Percentiles rank a stretch among this genome's conserved stretches.
These are phyloP conservation scores for Arctocebus calabarensis DNA, from an alignment of 2,797 vertebrate species.

Conservation along the genomic window DNA sequence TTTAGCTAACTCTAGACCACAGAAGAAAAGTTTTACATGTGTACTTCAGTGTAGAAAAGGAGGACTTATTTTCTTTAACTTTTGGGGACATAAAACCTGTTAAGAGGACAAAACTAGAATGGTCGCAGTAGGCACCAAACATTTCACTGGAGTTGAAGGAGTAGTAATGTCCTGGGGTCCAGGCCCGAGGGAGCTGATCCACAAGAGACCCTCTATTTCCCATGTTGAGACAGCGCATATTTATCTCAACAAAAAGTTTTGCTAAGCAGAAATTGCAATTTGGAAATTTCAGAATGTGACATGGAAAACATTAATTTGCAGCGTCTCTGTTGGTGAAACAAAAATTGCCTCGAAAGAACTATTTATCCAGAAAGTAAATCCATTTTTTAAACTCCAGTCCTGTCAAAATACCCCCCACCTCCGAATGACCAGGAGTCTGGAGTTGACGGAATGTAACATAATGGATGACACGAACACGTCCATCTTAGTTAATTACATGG, in stretches of 20 bases:
- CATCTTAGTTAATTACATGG: constrained; percentile 59
- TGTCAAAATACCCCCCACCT: not conserved
- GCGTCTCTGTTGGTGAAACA: not conserved
- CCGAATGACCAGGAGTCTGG: not conserved
- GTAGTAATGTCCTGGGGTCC: not conserved
- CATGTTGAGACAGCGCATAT: not conserved
- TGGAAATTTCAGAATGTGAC: not conserved
- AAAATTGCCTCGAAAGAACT: not conserved
- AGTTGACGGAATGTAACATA: constrained; percentile 1
- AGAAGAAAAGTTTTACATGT: not conserved
- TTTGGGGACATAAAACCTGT: not conserved
- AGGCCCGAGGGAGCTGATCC: not conserved
- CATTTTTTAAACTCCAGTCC: not conserved
- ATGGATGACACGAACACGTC: not conserved
- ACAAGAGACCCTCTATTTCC: not conserved
- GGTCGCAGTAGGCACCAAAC: not conserved
- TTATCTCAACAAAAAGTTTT: constrained; percentile 3
- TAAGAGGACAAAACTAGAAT: not conserved
- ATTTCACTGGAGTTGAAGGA: not conserved
- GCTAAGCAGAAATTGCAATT: constrained; percentile 5
- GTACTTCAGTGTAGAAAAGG: not conserved
- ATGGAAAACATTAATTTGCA: not conserved
- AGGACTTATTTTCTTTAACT: not conserved
- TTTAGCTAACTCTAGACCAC: constrained; percentile 1
- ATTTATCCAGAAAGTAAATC: constrained; percentile 4